Base-by-base conservation (phyloP, 2,113 vertebrate species). In the Festucalex cinctus region DNA sequence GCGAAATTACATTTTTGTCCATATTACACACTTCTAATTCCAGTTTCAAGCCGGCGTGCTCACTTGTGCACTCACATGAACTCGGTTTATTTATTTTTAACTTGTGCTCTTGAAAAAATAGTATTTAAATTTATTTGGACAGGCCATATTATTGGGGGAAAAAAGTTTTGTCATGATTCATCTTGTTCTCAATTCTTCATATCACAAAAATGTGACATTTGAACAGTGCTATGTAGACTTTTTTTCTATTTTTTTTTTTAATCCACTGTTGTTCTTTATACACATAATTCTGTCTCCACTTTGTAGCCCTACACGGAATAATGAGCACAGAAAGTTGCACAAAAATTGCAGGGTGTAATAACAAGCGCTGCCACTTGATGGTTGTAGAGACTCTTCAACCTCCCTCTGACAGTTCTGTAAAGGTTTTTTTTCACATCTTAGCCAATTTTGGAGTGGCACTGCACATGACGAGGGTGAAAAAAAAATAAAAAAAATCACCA, bases 311-410 rank as follows among this genome's bases (percentile, higher is more conserved):
- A 43, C 54, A 46, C 4, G 22, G 2, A 22, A 46, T 16, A 10
- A 48, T 68, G 53, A 49, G 54, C 62, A 60, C 63, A 20, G 9
- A 17, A 19, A 37, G 6, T 49, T 51, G 5, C 63, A 37, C 3
- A 13, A 0, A 14, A 12, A 13, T 7, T 4, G 10, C 37, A 32
- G 17, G n/a, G 5, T 71, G 77, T 78, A 59, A 75, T 77, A 17
- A 51, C 51, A 2, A 2, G 2, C 10, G 24, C 17, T 16, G 14
- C 70, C 91, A 85, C 90, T 81, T 88, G 91, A 84, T 90, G 90
- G 88, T 78, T 60, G 70, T 72, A 86, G 71, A 67, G 59, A 68
- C 19, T 57, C 28, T 28, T 32, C 16, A 28, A 57, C 9, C 26
- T 35, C 12, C 22, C 13, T 51, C n/a, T 51, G 37, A 76, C 24